Evolutionary conservation across 37 sponge, comb jelly and placozoan genomes (phyloP).

Genomic region (Ephydatia muelleri): DNA sequence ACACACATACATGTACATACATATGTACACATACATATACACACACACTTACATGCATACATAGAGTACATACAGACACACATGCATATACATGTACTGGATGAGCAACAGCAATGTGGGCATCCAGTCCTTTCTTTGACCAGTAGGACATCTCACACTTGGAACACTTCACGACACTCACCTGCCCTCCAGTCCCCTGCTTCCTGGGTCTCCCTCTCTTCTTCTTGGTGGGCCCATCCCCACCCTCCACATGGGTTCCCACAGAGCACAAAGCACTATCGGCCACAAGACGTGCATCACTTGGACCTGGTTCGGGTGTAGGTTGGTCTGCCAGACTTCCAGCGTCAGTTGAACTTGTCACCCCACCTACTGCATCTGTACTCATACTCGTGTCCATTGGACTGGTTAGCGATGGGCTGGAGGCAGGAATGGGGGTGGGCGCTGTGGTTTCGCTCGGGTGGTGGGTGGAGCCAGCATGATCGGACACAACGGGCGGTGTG

Average conservation of each 20-base stretch:
- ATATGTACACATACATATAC: too few relatives aligned
- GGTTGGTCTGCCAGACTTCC: background rate
- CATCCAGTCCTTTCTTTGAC: slow-evolving; percentile 20
- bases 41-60: too few relatives aligned
- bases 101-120: slow-evolving; percentile 24
- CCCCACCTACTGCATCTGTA: background rate
- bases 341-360: background rate
- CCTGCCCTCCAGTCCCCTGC: background rate
- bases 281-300: background rate
- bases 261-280: too few relatives aligned
- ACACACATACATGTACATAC: too few relatives aligned
- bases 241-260: too few relatives aligned
- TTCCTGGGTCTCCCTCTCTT: background rate
- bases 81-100: slow-evolving; percentile 3
- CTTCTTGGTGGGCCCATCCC: background rate
- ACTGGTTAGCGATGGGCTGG: background rate
- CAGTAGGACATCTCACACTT: slow-evolving; percentile 35
- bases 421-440: background rate
- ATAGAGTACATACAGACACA: too few relatives aligned
- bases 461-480: too few relatives aligned
- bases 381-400: background rate
- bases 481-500: too few relatives aligned
- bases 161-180: background rate
- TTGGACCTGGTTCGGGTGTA: background rate
- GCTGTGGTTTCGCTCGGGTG: too few relatives aligned